Conservation (phyloP, 1,140 invertebrate genomes). For the Lordiphosa stackelbergi region DNA sequence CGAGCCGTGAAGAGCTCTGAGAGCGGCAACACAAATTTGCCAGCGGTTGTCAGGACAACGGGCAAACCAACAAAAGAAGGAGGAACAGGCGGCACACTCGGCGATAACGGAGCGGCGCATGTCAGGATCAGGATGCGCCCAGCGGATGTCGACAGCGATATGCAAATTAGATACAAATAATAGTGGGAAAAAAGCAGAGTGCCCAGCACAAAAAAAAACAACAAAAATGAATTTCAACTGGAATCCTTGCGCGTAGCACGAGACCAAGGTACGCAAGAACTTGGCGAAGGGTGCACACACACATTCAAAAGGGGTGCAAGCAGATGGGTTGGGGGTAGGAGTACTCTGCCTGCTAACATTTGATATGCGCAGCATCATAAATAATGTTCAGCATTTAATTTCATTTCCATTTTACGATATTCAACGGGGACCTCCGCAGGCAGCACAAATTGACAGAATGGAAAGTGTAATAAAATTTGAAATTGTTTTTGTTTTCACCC, state of each 20-base stretch:
- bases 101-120: constrained; percentile 56
- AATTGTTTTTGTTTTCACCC: constrained; percentile 71
- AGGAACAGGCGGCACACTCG: constrained; percentile 23
- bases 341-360: constrained; percentile 37
- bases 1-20: background rate
- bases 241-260: constrained; percentile 43
- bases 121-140: constrained; percentile 59
- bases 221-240: constrained; percentile 21
- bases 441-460: constrained; percentile 55
- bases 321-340: constrained; percentile 2
- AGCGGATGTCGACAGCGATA: constrained; percentile 55
- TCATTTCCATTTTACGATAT: constrained; percentile 76
- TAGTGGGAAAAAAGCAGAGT: constrained; percentile 41
- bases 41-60: constrained; percentile 51
- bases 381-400: constrained; percentile 75
- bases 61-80: constrained; percentile 24
- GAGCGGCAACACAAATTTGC: constrained; percentile 43
- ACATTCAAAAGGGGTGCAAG: constrained; percentile 43
- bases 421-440: constrained; percentile 21
- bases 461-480: constrained; percentile 74
- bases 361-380: constrained; percentile 73
- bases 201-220: constrained; percentile 33
- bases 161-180: constrained; percentile 75
- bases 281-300: constrained; percentile 30
- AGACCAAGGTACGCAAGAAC: constrained; percentile 23